A percentile compares a stretch with the other conserved stretches of the same genome.
Evolutionary conservation across 2,797 vertebrate species (phyloP).

Genomic region (Thalassophryne amazonica): DNA sequence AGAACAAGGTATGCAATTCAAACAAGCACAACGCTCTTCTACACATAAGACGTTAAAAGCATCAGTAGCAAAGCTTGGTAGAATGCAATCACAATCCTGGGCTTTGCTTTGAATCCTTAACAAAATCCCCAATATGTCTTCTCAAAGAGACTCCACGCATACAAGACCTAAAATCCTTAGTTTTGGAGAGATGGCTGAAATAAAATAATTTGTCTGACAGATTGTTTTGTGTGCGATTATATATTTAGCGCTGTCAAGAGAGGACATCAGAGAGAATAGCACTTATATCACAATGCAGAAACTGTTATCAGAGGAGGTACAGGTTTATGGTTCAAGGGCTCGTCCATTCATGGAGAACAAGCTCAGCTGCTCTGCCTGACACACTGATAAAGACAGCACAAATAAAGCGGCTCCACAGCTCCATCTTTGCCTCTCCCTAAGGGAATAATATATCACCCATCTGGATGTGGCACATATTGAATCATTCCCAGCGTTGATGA

Average conservation of each 20-base stretch:
- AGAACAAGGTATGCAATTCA: conserved; percentile 6
- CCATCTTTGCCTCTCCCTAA: conserved; percentile 74
- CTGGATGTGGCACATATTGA: conserved; percentile 77
- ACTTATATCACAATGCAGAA: conserved; percentile 75
- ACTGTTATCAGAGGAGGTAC: conserved; percentile 80
- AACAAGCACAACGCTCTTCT: conserved; percentile 25
- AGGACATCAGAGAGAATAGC: conserved; percentile 66
- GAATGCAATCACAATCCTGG: conserved; percentile 32
- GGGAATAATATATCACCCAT: conserved; percentile 77
- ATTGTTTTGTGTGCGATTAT: conserved; percentile 65
- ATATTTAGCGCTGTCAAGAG: conserved; percentile 75
- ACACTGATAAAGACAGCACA: conserved; percentile 79
- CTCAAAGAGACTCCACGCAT: conserved; percentile 12
- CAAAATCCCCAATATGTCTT: conserved; percentile 47
- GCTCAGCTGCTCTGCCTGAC: conserved; percentile 77
- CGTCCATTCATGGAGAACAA: conserved; percentile 77
- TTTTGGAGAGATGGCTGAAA: conserved; percentile 59
- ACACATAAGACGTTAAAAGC: conserved; percentile 31
- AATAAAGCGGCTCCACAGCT: conserved; percentile 74
- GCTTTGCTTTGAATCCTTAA: conserved; percentile 44
- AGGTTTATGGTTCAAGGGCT: conserved; percentile 81
- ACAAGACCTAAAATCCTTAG: conserved; percentile 51
- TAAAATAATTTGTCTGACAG: conserved; percentile 68
- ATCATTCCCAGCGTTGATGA: conserved; percentile 72
- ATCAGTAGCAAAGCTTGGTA: conserved; percentile 31